Evolutionary conservation across 37 sponge, comb jelly and placozoan species (phyloP).

Genomic region (Cladorhizidae sp.): DNA sequence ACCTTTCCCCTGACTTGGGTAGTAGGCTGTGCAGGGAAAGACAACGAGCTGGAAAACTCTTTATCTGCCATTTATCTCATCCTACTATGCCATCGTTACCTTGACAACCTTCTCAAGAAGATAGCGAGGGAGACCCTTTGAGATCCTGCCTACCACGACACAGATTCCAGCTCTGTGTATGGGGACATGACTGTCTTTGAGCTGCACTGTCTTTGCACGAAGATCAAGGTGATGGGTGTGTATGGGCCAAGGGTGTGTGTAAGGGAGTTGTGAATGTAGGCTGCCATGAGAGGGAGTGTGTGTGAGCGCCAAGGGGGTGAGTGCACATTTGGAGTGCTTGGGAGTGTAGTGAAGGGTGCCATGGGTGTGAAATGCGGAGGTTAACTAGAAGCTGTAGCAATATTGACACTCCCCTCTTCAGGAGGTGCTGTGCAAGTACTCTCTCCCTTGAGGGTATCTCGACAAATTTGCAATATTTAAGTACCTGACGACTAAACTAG

Average conservation of each 20-base stretch:
- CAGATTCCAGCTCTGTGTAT: conserved; percentile 32
- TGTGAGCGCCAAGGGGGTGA: too few relatives aligned
- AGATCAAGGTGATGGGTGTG: conserved; percentile 21
- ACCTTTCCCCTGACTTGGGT: background rate
- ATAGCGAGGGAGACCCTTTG: conserved; percentile 46
- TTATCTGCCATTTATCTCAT: conserved; percentile 50
- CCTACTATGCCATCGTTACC: conserved; percentile 31
- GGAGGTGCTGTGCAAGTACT: background rate
- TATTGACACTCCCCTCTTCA: too few relatives aligned
- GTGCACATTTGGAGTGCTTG: background rate
- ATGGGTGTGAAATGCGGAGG: background rate
- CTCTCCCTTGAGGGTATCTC: background rate
- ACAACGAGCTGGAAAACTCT: conserved; percentile 18
- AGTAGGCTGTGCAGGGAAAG: background rate
- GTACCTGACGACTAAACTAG: conserved; percentile 6
- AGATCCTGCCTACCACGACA: conserved; percentile 43
- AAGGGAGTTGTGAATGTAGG: too few relatives aligned
- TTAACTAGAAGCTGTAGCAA: too few relatives aligned
- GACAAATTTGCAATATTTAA: conserved; percentile 17
- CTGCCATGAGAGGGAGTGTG: too few relatives aligned
- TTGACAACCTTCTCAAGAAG: conserved; percentile 6
- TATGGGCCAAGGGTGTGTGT: too few relatives aligned
- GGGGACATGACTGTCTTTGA: conserved; percentile 75
- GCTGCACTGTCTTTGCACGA: conserved; percentile 51
- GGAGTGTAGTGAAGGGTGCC: too few relatives aligned